phyloP scores from a whole-genome alignment of 2,888 invertebrate species.

The Machimus atricapillus region DNA sequence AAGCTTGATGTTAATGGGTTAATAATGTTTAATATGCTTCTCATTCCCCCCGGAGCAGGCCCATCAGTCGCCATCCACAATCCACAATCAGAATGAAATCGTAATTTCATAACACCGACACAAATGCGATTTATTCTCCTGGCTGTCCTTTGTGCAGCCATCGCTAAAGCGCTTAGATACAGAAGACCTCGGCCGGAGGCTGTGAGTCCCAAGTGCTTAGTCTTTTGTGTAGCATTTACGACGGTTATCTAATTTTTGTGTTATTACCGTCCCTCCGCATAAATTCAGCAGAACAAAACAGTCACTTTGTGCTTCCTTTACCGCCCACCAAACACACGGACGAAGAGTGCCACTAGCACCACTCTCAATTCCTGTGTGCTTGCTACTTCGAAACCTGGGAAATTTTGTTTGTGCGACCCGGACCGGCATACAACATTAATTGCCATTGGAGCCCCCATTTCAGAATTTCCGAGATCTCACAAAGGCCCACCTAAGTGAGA shows the following conservation, averaged over 20 bases:
- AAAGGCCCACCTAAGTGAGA: slow-evolving; percentile 4
- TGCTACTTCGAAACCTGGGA: not conserved
- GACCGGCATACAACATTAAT: not conserved
- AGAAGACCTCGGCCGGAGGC: not conserved
- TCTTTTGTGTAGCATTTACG: not conserved
- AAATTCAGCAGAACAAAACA: not conserved
- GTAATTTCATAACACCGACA: not conserved
- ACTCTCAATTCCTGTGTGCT: not conserved
- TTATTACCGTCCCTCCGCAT: not conserved
- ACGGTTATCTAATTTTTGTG: not conserved
- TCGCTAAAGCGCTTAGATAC: not conserved
- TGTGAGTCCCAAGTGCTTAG: not conserved
- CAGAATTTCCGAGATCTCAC: not conserved
- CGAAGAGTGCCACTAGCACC: not conserved
- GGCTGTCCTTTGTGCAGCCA: not conserved
- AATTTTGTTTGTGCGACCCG: not conserved
- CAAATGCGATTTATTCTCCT: not conserved
- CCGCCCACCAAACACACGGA: not conserved
- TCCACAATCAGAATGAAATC: not conserved
- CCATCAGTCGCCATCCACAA: not conserved
- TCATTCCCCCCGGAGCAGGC: not conserved
- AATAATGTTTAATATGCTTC: not conserved
- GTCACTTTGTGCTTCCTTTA: not conserved
- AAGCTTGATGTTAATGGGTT: not conserved
- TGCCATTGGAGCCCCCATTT: slow-evolving; percentile 3